phyloP scores from a whole-genome alignment of 2,797 vertebrate genomes.

The Synaphobranchus kaupii region DNA sequence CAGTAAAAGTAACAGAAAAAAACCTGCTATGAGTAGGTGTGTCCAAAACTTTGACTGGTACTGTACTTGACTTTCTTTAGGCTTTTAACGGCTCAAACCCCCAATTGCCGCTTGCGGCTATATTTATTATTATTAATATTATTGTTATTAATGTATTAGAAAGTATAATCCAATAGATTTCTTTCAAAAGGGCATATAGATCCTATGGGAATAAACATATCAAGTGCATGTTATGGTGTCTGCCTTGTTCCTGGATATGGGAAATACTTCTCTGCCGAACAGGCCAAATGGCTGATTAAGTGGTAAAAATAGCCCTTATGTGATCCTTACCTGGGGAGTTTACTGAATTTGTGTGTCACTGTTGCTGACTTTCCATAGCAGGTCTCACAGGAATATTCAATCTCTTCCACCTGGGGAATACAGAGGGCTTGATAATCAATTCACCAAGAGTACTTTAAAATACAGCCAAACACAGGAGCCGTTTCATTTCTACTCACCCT shows the following conservation, averaged over 20 bases:
- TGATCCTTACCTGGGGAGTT: conserved; percentile 84
- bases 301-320: background rate
- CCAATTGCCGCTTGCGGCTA: too few relatives aligned
- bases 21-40: too few relatives aligned
- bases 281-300: background rate
- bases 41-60: too few relatives aligned
- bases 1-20: too few relatives aligned
- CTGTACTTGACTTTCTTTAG: too few relatives aligned
- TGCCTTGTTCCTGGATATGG: background rate
- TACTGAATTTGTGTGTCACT: conserved; percentile 95
- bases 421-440: conserved; percentile 35
- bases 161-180: background rate
- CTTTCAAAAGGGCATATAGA: background rate
- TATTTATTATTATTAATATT: too few relatives aligned
- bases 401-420: conserved; percentile 87
- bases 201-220: background rate
- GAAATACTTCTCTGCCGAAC: background rate
- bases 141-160: background rate
- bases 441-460: background rate
- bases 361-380: conserved; percentile 90
- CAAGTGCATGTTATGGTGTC: background rate
- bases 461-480: background rate
- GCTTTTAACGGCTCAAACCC: too few relatives aligned
- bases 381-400: conserved; percentile 97
- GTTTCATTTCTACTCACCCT: conserved; percentile 68